Base-by-base conservation (phyloP, 2,888 invertebrate species). In the Hirtodrosophila trivittata region DNA sequence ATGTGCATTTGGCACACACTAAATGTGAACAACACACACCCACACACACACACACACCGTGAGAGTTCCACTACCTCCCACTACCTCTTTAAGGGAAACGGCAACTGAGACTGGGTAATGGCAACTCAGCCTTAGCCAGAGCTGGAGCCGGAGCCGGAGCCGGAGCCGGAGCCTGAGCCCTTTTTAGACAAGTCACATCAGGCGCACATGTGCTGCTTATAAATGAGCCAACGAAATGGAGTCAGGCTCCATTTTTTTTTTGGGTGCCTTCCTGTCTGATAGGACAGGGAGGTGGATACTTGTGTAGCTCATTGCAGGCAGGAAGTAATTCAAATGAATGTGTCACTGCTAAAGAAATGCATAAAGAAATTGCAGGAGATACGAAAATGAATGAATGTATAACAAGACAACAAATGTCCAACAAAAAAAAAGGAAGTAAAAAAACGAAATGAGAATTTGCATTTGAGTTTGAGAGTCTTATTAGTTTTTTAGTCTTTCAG, bases 1-100 rank as follows among this genome's bases (percentile, higher is more conserved):
- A 88, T 83, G 81, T 87, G 75, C 74, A 80, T 77, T 87, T 80
- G 85, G 73, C 84, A 77, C 77, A 73, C 72, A 77, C 85, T 81
- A 84, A 83, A 86, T 77, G 75, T 65, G 77, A 67, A 75, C 60
- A 56, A 46, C 63, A 76, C 43, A 26, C 45, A 4, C 56, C 37
- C 52, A 26, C 52, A 37, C 43, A 26, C 41, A n/a, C 8, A 4
- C 32, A 14, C 6, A 10, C 1, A 3, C 9, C 9, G 3, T 16
- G 18, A 9, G 16, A 9, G 38, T n/a, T n/a, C n/a, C n/a, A n/a
- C n/a, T n/a, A n/a, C n/a, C n/a, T n/a, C n/a, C n/a, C n/a, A n/a
- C n/a, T n/a, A n/a, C n/a, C n/a, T n/a, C n/a, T n/a, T n/a, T n/a
- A n/a, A n/a, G n/a, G n/a, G n/a, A n/a, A n/a, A 18, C 1, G 8